phyloP scores from a whole-genome alignment of 1,140 invertebrate species.

The Colletes gigas region DNA sequence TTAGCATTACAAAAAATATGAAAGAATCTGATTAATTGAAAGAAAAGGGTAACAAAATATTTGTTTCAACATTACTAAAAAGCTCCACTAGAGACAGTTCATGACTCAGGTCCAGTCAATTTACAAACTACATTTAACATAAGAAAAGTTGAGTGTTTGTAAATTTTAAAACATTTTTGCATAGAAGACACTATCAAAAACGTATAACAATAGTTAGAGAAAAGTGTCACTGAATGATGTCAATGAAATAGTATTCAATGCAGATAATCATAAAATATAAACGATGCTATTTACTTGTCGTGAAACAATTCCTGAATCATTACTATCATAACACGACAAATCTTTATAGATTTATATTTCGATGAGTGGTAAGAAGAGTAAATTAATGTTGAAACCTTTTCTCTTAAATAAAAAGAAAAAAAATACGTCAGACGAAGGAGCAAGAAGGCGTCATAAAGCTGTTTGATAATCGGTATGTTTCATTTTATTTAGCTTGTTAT shows the following conservation, averaged over 20 bases:
- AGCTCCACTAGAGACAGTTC: neutral
- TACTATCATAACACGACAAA: neutral
- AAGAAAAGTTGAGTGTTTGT: constrained; percentile 55
- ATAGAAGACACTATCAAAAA: neutral
- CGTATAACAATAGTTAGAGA: constrained; percentile 9
- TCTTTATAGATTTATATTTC: neutral
- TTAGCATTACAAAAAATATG: no score
- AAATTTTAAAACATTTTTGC: neutral
- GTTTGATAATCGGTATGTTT: constrained; percentile 49
- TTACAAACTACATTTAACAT: constrained; percentile 57
- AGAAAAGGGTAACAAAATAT: constrained; percentile 34
- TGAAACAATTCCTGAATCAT: neutral
- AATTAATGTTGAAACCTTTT: neutral
- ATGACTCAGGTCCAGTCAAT: constrained; percentile 53
- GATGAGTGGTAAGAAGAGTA: neutral
- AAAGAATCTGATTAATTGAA: constrained; percentile 25
- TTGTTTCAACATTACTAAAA: neutral
- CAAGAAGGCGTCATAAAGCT: constrained; percentile 29
- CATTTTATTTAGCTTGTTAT: constrained; percentile 46
- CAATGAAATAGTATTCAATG: neutral
- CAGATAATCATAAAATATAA: neutral
- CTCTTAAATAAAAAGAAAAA: neutral
- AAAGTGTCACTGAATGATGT: constrained; percentile 3
- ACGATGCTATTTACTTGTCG: constrained; percentile 2
- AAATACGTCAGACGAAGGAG: neutral